These are phyloP conservation scores for Papilio glaucus DNA, from an alignment of 1,140 invertebrate species.

Conservation along the genomic window DNA sequence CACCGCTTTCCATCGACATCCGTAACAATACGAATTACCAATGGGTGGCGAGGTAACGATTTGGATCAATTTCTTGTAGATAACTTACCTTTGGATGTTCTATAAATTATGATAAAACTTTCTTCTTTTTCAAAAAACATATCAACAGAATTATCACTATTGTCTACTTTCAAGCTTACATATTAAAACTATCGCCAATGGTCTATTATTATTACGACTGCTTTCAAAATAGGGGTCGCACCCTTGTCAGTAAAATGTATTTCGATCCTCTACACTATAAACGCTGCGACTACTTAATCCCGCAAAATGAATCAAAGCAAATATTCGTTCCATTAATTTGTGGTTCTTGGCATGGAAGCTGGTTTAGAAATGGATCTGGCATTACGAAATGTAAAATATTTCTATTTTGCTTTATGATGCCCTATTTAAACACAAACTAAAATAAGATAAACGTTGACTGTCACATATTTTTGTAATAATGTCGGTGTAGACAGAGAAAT, in stretches of 20 bases:
- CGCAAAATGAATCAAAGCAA: slow-evolving; percentile 27
- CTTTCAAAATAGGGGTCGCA: slow-evolving; percentile 46
- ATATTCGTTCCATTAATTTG: slow-evolving; percentile 31
- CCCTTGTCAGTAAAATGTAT: slow-evolving; percentile 50
- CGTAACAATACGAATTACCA: too few relatives aligned
- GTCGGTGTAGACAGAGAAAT: too few relatives aligned
- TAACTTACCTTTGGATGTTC: slow-evolving; percentile 19
- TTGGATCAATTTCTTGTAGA: background rate
- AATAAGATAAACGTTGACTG: background rate
- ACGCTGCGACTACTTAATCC: slow-evolving; percentile 38
- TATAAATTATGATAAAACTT: background rate
- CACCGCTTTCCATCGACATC: too few relatives aligned
- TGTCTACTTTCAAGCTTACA: slow-evolving; percentile 45
- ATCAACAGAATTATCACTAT: slow-evolving; percentile 38
- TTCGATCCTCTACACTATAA: slow-evolving; percentile 35
- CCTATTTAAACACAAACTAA: background rate
- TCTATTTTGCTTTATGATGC: slow-evolving; percentile 4
- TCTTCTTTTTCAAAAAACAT: slow-evolving; percentile 20
- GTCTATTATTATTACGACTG: slow-evolving; percentile 53
- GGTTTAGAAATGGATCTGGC: slow-evolving; percentile 18
- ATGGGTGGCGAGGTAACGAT: too few relatives aligned
- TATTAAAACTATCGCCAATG: slow-evolving; percentile 52
- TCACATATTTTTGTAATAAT: too few relatives aligned
- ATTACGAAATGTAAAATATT: slow-evolving; percentile 1
- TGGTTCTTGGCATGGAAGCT: slow-evolving; percentile 23